These are phyloP conservation scores for Leucopsar rothschildi DNA, from an alignment of 2,113 vertebrate species.

Conservation along the genomic window DNA sequence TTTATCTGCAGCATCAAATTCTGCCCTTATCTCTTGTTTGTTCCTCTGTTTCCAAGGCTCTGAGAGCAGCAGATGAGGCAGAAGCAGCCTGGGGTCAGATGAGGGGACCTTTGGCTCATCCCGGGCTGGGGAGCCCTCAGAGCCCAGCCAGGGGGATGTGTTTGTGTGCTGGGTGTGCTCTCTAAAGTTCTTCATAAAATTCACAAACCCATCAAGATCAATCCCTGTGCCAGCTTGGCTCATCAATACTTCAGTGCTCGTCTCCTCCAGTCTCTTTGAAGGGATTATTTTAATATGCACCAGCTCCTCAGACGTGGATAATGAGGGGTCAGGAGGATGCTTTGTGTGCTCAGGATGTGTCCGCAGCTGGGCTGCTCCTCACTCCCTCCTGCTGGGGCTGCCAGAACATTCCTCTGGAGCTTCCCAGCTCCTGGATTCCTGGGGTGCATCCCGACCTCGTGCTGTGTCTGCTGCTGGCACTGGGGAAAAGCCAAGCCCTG, in stretches of 20 bases:
- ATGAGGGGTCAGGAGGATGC: neutral
- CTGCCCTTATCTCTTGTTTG: neutral
- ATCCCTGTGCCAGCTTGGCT: neutral
- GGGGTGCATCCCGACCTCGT: neutral
- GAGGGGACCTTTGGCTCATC: neutral
- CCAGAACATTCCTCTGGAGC: neutral
- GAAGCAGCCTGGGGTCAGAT: neutral
- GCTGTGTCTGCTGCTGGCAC: neutral
- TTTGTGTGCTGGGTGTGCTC: neutral
- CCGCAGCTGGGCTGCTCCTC: neutral
- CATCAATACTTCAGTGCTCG: conserved; percentile 37
- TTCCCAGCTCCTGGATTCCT: neutral
- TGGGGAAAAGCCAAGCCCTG: accelerated
- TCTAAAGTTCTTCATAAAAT: neutral
- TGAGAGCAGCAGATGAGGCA: neutral
- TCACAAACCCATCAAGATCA: neutral
- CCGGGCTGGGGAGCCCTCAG: neutral
- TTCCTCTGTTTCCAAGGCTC: neutral
- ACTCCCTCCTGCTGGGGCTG: neutral
- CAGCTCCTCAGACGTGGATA: neutral
- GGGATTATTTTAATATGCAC: neutral
- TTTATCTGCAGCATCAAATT: neutral
- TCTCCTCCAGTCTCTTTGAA: conserved; percentile 12
- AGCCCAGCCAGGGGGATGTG: accelerated
- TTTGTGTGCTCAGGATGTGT: neutral